Base-by-base conservation (phyloP, 2,113 vertebrate species). In the Camelus bactrianus region DNA sequence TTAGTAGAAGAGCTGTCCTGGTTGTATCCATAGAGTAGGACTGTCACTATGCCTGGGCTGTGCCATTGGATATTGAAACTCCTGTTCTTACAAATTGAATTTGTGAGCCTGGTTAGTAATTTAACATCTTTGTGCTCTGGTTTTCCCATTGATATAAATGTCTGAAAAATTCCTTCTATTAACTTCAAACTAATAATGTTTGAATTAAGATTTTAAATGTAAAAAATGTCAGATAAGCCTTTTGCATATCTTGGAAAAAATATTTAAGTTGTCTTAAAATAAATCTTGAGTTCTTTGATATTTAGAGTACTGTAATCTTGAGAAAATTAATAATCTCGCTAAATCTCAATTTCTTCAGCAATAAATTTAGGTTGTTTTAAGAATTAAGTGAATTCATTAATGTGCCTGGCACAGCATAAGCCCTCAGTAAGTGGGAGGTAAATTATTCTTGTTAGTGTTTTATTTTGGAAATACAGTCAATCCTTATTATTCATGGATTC, bases 91-190 rank as follows among this genome's bases (percentile, higher is more conserved):
- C 56, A 95, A 92, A 82, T 58, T 75, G n/a, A 28, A 46, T 73
- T 72, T 91, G 52, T 79, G 42, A 91, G 38, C 9, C 22, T 14
- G 6, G 16, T 17, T 65, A 87, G 54, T 73, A 54, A 91, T 73
- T 86, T 80, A 46, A 79, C 48, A 35, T 70, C 12, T 38, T 81
- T 81, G 56, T 65, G 82, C 62, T 92, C 64, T 79, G 62, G 28
- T 73, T 87, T 92, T 87, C 54, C 35, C 30, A 73, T 8, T 81
- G 46, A 64, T 72, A 70, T 4, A 60, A 86, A 85, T 76, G 56
- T 46, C 64, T 90, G 86, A 70, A 79, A 85, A 70, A 52, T 95
- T 54, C 75, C 20, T 72, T 54, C 89, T 65, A 24, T 73, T 81
- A 86, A 64, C 13, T 65, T 65, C 56, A 56, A 64, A 58, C 12